A percentile compares a stretch with the other conserved stretches of the same genome.
phyloP scores from a whole-genome alignment of 2,797 vertebrate species.

The Psittacula derbiana region DNA sequence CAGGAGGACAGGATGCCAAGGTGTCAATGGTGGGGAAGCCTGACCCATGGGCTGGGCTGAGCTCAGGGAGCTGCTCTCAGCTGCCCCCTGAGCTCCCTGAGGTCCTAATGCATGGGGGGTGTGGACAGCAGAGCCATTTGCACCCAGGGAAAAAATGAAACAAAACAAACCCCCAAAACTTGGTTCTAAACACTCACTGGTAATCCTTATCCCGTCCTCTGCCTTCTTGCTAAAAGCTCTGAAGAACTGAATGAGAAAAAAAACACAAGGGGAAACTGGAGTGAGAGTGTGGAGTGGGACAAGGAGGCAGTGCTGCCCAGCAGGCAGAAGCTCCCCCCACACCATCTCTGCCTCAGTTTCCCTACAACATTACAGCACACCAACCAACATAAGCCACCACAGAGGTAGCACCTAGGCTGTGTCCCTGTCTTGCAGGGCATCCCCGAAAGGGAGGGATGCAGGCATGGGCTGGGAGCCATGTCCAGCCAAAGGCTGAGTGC shows the following conservation, averaged over 20 bases:
- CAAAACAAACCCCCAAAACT: neutral
- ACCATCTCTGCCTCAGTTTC: neutral
- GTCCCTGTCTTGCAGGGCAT: accelerated
- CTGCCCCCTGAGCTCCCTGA: neutral
- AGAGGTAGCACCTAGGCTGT: accelerated
- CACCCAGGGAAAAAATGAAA: neutral
- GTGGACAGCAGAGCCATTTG: accelerated
- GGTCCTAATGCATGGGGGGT: accelerated
- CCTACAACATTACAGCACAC: neutral
- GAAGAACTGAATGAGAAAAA: constrained; percentile 84
- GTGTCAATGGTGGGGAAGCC: neutral
- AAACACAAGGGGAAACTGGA: neutral
- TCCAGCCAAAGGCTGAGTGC: neutral
- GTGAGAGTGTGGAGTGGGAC: neutral
- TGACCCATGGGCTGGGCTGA: neutral
- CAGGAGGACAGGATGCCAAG: neutral
- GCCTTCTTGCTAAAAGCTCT: constrained; percentile 80
- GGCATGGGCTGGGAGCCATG: accelerated
- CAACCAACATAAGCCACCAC: accelerated
- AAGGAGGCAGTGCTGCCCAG: neutral
- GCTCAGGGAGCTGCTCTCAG: neutral
- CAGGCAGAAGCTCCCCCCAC: neutral
- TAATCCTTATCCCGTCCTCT: constrained; percentile 69
- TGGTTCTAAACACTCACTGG: constrained; percentile 76
- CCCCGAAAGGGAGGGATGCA: accelerated